These are phyloP conservation scores for Oscheius onirici DNA, from an alignment of 2,888 invertebrate species.

Conservation along the genomic window DNA sequence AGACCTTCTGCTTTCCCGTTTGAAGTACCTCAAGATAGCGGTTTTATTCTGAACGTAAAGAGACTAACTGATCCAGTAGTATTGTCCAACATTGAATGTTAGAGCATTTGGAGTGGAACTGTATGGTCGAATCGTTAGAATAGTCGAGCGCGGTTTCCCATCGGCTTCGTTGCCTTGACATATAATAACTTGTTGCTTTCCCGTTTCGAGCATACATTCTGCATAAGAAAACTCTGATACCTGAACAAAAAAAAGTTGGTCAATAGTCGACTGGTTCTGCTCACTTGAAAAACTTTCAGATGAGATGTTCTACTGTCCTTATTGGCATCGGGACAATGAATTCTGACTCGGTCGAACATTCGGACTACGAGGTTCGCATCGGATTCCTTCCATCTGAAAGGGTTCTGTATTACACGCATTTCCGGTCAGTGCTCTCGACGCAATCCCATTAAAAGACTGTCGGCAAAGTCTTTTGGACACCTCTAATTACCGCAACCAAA, in stretches of 20 bases:
- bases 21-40: slow-evolving; percentile 22
- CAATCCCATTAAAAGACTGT: slow-evolving; percentile 31
- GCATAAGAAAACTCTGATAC: slow-evolving; percentile 21
- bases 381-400: slow-evolving; percentile 19
- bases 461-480: neutral
- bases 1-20: slow-evolving; percentile 9
- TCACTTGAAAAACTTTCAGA: slow-evolving; percentile 27
- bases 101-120: slow-evolving; percentile 14
- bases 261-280: neutral
- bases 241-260: neutral
- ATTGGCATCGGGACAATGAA: slow-evolving; percentile 17
- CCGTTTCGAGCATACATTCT: slow-evolving; percentile 27
- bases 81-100: slow-evolving; percentile 3
- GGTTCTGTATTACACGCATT: slow-evolving; percentile 8
- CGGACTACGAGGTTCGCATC: slow-evolving; percentile 18
- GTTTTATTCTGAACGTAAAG: neutral
- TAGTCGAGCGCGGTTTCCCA: slow-evolving; percentile 8
- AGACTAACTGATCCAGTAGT: slow-evolving; percentile 30
- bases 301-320: neutral
- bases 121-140: neutral
- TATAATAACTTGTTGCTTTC: slow-evolving; percentile 22
- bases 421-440: slow-evolving; percentile 32
- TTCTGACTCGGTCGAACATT: slow-evolving; percentile 17
- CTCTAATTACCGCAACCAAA: slow-evolving; percentile 31
- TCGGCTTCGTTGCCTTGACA: slow-evolving; percentile 4